Evolutionary conservation across 2,888 invertebrate species (phyloP), one percentile per base, ranked within the genome.

Genomic region (Drosophila subsilvestris): DNA sequence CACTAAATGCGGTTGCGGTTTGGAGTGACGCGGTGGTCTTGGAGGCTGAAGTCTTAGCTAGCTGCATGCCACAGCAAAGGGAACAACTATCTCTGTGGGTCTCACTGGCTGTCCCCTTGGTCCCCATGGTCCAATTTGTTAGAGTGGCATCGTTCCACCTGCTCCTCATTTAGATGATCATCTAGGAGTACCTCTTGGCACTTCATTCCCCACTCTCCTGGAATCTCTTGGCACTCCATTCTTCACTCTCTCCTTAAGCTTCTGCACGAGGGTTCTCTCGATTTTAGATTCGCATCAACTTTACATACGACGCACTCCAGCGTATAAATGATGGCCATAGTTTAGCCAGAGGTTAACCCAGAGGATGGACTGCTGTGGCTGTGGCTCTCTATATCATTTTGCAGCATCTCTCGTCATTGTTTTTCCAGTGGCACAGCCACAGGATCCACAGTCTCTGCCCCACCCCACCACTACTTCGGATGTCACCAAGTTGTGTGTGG

Each of bases 1-100:
- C 22, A 56, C 75, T 76, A 88, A 86, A 82, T 82, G 77, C 66
- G 80, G 83, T 73, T 87, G 88, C 65, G 81, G 78, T 60, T 76
- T 48, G 62, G 50, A 76, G 71, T 80, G 82, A 84, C 71, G 74
- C 72, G 25, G 51, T 69, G 74, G 63, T 79, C 88, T 81, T 76
- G 79, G 72, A 59, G 61, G 51, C 63, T 14, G 37, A 14, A 37
- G 69, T 85, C 88, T 82, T 81, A 81, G 44, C 70, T 29, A 48
- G 25, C 25, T 25, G 25, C 63, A 44, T 12, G 50, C 17, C 14
- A n/a, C 20, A 37, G 25, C 22, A 54, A 56, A 49, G 55, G 44
- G 49, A 9, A 63, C 44, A 9, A 63, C 44, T 43, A 32, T 42
- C 42, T 29, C 37, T 17, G 6, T 37, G 14, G 37, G 62, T 48